Evolutionary conservation across 2,797 vertebrate species (phyloP).

Genomic region (Chlorospingus semifuscus): DNA sequence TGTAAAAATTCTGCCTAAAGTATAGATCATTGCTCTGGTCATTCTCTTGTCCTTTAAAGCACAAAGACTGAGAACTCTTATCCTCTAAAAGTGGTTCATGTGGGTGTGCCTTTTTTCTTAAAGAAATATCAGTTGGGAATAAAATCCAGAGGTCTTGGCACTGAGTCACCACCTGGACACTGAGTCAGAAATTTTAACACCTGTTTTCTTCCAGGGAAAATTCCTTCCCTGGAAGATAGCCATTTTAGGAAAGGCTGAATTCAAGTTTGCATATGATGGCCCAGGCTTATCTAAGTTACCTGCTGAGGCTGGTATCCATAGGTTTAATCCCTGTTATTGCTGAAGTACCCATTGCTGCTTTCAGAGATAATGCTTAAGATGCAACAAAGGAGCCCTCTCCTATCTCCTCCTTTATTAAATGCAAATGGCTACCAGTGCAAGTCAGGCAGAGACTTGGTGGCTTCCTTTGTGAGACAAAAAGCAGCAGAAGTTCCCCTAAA

Average conservation of each 20-base stretch:
- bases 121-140: background rate
- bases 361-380: background rate
- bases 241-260: background rate
- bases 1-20: background rate
- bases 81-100: background rate
- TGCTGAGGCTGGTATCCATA: background rate
- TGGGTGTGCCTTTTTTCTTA: background rate
- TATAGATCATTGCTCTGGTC: background rate
- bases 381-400: background rate
- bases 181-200: background rate
- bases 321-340: background rate
- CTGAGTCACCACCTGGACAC: background rate
- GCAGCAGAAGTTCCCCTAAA: constrained; percentile 16
- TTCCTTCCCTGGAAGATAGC: background rate
- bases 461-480: constrained; percentile 1
- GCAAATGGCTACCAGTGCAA: background rate
- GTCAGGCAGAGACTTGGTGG: constrained; percentile 12
- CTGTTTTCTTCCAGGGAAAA: background rate
- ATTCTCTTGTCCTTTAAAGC: background rate
- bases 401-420: background rate
- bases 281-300: background rate
- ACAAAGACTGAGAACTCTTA: background rate
- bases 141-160: background rate
- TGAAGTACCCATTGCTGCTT: background rate
- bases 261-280: background rate